Evolutionary conservation across 2,888 invertebrate genomes (phyloP).

Genomic region (Yponomeuta plumbellus): DNA sequence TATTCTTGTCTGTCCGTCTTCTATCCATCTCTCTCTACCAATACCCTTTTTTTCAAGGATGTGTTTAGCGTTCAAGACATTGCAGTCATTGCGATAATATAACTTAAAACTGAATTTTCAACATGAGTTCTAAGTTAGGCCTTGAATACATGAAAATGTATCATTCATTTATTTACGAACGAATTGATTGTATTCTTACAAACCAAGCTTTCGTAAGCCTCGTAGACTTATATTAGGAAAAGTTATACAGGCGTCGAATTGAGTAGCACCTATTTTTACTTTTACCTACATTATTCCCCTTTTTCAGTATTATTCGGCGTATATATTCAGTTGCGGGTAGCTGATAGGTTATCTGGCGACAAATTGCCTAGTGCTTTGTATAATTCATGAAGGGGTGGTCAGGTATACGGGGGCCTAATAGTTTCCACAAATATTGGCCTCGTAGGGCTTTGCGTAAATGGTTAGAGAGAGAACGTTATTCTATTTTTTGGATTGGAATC

Average conservation of each 20-base stretch:
- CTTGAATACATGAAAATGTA: neutral
- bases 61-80: too few relatives aligned
- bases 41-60: too few relatives aligned
- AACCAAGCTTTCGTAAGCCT: neutral
- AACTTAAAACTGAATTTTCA: too few relatives aligned
- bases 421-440: constrained; percentile 33
- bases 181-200: neutral
- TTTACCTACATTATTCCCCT: constrained; percentile 13
- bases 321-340: constrained; percentile 22
- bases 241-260: neutral
- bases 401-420: constrained; percentile 50
- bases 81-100: too few relatives aligned
- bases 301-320: constrained; percentile 17
- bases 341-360: constrained; percentile 53
- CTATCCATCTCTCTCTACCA: too few relatives aligned
- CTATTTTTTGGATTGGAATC: too few relatives aligned
- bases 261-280: neutral
- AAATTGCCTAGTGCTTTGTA: constrained; percentile 47
- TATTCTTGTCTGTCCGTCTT: too few relatives aligned
- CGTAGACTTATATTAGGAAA: neutral
- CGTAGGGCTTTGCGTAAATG: neutral
- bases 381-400: constrained; percentile 52
- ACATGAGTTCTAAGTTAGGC: neutral
- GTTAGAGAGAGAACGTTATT: neutral
- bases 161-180: neutral